Evolutionary conservation across 2,888 invertebrate genomes (phyloP).

Genomic region (Ariolimax columbianus): DNA sequence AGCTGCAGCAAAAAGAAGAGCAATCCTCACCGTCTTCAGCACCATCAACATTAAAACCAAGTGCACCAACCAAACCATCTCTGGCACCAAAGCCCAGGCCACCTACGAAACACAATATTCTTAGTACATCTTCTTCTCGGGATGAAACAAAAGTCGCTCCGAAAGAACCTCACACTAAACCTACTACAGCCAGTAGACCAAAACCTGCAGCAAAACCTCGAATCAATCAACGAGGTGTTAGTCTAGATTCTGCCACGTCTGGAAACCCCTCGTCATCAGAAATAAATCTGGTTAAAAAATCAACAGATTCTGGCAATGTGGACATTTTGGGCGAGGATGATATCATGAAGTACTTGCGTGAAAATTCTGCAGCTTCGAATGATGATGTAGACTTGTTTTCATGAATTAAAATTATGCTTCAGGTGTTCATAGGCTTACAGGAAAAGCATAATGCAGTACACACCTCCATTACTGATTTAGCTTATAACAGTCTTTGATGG

Average conservation of each 20-base stretch:
- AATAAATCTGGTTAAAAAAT: background rate
- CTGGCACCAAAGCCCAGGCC: slow-evolving; percentile 31
- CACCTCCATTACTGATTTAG: too few species aligned
- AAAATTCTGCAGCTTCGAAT: slow-evolving; percentile 56
- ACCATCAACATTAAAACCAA: background rate
- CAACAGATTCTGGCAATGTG: background rate
- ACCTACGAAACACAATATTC: slow-evolving; percentile 38
- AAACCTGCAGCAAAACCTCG: slow-evolving; percentile 10
- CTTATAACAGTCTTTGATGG: too few species aligned
- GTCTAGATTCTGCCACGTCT: slow-evolving; percentile 30
- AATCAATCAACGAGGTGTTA: background rate
- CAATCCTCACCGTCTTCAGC: background rate
- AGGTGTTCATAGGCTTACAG: background rate
- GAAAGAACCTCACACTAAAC: slow-evolving; percentile 55
- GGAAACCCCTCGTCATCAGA: background rate
- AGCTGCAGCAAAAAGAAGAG: background rate
- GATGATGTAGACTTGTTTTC: slow-evolving; percentile 70
- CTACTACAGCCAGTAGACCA: slow-evolving; percentile 52
- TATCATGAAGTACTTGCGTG: slow-evolving; percentile 68
- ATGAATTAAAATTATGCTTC: slow-evolving; percentile 38
- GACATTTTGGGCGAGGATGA: slow-evolving; percentile 59
- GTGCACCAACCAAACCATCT: slow-evolving; percentile 5
- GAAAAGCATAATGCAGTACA: too few species aligned
- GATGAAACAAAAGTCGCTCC: slow-evolving; percentile 29
- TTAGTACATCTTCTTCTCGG: background rate